phyloP scores from a whole-genome alignment of 2,888 invertebrate species.

The Drosophila lutescens region DNA sequence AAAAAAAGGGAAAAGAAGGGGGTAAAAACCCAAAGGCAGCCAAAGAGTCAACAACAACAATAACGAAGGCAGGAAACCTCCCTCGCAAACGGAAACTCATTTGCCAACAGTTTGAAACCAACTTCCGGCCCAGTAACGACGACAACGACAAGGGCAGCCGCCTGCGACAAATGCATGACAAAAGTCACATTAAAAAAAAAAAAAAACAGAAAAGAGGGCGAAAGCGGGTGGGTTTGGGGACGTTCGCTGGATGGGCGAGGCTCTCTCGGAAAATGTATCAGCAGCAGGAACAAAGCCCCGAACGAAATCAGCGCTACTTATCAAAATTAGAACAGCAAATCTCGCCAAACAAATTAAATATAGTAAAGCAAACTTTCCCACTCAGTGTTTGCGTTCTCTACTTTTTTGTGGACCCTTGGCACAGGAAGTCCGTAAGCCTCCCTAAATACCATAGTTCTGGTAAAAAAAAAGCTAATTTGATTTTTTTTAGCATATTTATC shows the following conservation, averaged over 20 bases:
- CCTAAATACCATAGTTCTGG: background rate
- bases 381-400: background rate
- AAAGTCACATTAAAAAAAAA: conserved; percentile 37
- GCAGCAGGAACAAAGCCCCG: conserved; percentile 1
- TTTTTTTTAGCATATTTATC: no score
- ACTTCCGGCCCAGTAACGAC: conserved; percentile 61
- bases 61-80: conserved; percentile 48
- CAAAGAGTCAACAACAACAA: conserved; percentile 23
- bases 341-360: conserved; percentile 7
- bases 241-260: background rate
- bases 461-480: background rate
- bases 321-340: conserved; percentile 19
- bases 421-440: background rate
- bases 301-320: conserved; percentile 20
- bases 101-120: conserved; percentile 70
- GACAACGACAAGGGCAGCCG: conserved; percentile 44
- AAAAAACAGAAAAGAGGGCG: conserved; percentile 12
- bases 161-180: conserved; percentile 39
- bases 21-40: conserved; percentile 13
- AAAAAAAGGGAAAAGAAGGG: conserved; percentile 9
- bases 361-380: background rate
- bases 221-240: background rate
- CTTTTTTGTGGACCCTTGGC: background rate
- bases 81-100: conserved; percentile 66
- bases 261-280: background rate